Base-by-base conservation (phyloP, 2,888 invertebrate genomes). In the Oscheius sp. region DNA sequence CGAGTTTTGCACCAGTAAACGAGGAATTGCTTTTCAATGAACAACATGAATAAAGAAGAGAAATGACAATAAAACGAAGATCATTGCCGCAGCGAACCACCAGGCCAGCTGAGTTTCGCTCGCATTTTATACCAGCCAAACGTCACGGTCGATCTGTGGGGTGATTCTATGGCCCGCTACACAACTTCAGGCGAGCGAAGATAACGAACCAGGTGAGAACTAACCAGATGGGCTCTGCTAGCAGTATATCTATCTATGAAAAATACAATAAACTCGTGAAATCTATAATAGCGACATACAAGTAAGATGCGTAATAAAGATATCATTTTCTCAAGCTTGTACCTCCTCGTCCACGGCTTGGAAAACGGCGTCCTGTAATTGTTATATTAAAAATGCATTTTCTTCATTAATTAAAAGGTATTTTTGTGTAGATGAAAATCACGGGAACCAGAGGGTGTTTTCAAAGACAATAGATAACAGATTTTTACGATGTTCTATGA, bases 111-210 rank as follows among this genome's bases (percentile, higher is more conserved):
- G 61, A 45, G 45, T 42, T n/a, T 17, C 27, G 27, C 29, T 29
- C 8, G 42, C 45, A 27, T 61, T 61, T 61, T 61, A 61, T 61
- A 61, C 29, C 53, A 33, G 17, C 17, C 29, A 20, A 20, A 37
- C 55, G 55, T 55, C 55, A 45, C 25, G 17, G 55, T 25, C 39
- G 27, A 45, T 45, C 42, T 42, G 61, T 61, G 61, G 61, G 61
- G 61, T 61, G 61, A 61, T 31, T 55, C 61, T 58, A 42, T 61
- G 61, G 61, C 15, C 25, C 61, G 61, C 61, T 61, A 20, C 58
- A 42, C 25, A 17, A n/a, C n/a, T n/a, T n/a, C n/a, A n/a, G 15
- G 42, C 17, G 61, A 27, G 23, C 37, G 37, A 17, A 61, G 61
- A 61, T 61, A 61, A 61, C 61, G 29, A 45, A 29, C 27, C 12